Evolutionary conservation across 1,140 invertebrate genomes (phyloP).

Genomic region (Nasonia giraulti): DNA sequence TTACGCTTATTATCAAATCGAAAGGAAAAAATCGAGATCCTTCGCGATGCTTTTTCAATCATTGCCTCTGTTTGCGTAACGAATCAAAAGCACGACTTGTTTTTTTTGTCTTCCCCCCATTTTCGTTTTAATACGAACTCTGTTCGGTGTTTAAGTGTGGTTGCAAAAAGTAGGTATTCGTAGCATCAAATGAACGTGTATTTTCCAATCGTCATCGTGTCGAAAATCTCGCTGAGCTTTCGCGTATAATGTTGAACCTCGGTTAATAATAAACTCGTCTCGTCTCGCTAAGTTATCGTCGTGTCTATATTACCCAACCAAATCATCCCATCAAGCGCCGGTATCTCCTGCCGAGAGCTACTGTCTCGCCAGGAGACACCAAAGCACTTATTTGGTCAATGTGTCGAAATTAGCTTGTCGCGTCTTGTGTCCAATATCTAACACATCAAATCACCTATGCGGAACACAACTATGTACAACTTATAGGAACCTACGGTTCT

Average conservation of each 20-base stretch:
- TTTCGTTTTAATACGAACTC: not conserved
- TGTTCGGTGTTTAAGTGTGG: constrained; percentile 31
- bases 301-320: not conserved
- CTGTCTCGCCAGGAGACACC: constrained; percentile 16
- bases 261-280: not conserved
- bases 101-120: not conserved
- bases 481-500: constrained; percentile 37
- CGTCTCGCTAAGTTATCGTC: not conserved
- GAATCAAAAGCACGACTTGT: constrained; percentile 30
- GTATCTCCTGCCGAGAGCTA: constrained; percentile 8
- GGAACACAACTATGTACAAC: constrained; percentile 46
- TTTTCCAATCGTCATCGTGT: not conserved
- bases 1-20: constrained; percentile 1
- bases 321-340: not conserved
- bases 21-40: constrained; percentile 23
- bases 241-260: not conserved
- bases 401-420: constrained; percentile 6
- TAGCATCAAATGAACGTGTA: constrained; percentile 35
- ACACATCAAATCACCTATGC: constrained; percentile 43
- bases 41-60: constrained; percentile 25
- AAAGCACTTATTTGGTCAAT: not conserved
- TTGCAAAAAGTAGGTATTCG: constrained; percentile 2
- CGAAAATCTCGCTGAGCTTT: no score
- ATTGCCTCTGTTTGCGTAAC: constrained; percentile 6
- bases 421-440: constrained; percentile 21